Conservation (phyloP, 2,113 vertebrate species). For the Caranx ignobilis region DNA sequence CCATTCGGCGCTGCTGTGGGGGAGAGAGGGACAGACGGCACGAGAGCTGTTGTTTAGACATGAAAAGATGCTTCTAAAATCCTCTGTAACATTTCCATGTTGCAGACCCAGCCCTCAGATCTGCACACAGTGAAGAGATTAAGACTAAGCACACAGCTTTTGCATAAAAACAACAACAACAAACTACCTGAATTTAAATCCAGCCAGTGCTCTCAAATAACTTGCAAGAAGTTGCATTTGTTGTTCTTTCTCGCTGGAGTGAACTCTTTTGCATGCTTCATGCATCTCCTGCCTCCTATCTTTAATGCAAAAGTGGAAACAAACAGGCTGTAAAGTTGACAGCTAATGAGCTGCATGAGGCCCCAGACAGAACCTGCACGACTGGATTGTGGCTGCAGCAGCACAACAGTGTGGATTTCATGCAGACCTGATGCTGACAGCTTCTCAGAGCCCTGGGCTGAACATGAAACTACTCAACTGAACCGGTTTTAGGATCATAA, state of each 20-base stretch:
- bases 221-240: slow-evolving; percentile 9
- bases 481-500: not conserved
- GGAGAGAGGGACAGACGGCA: slow-evolving; percentile 76
- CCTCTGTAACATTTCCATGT: not conserved
- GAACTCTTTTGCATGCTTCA: not conserved
- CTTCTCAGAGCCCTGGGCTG: not conserved
- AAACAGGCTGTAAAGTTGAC: not conserved
- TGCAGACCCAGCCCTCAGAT: not conserved
- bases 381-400: slow-evolving; percentile 19
- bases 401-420: not conserved
- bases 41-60: slow-evolving; percentile 33
- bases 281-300: not conserved
- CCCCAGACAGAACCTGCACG: slow-evolving; percentile 9
- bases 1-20: slow-evolving; percentile 87
- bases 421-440: slow-evolving; percentile 13
- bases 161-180: not conserved
- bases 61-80: not conserved
- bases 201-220: not conserved
- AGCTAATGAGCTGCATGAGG: not conserved
- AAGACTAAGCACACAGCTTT: not conserved
- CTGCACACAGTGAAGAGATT: not conserved
- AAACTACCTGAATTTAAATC: not conserved
- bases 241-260: not conserved
- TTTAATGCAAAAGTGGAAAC: not conserved
- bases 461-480: not conserved